Evolutionary conservation across 2,888 invertebrate genomes (phyloP).

Genomic region (Anodontia alba): DNA sequence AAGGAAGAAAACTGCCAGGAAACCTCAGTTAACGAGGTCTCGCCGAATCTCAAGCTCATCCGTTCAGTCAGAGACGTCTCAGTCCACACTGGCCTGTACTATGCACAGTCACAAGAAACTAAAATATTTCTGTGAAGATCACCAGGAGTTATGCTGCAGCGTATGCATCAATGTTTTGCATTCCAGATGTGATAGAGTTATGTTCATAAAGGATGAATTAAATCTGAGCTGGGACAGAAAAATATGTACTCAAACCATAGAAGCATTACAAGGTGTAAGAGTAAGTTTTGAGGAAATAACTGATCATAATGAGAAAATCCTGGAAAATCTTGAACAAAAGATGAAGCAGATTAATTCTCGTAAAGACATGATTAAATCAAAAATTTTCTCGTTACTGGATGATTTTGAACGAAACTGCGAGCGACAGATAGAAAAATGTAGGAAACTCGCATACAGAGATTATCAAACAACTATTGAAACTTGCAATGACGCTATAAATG

Average conservation of each 20-base stretch:
- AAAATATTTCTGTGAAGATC: constrained; percentile 62
- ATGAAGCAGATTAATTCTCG: constrained; percentile 31
- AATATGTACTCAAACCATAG: constrained; percentile 28
- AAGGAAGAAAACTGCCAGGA: neutral
- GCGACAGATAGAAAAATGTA: constrained; percentile 45
- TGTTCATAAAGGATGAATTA: constrained; percentile 58
- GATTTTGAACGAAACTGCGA: constrained; percentile 52
- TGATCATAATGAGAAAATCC: constrained; percentile 33
- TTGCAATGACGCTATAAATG: constrained; percentile 46
- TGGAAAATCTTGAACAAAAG: constrained; percentile 36
- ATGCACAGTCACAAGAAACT: constrained; percentile 58
- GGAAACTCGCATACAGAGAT: constrained; percentile 30
- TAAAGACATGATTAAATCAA: constrained; percentile 31
- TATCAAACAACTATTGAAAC: constrained; percentile 35
- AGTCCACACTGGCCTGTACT: constrained; percentile 21
- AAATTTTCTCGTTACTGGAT: constrained; percentile 40
- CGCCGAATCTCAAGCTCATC: constrained; percentile 15
- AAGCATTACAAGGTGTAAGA: constrained; percentile 36
- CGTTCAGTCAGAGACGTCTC: neutral
- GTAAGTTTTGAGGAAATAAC: constrained; percentile 51
- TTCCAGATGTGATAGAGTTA: constrained; percentile 51
- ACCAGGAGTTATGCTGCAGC: constrained; percentile 59
- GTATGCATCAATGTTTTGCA: constrained; percentile 58
- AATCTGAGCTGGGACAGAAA: constrained; percentile 34
- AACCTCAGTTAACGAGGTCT: constrained; percentile 3